A percentile compares a stretch with the other conserved stretches of the same genome.
Conservation (phyloP, 1,140 invertebrate species). For the Leptinotarsa texana region DNA sequence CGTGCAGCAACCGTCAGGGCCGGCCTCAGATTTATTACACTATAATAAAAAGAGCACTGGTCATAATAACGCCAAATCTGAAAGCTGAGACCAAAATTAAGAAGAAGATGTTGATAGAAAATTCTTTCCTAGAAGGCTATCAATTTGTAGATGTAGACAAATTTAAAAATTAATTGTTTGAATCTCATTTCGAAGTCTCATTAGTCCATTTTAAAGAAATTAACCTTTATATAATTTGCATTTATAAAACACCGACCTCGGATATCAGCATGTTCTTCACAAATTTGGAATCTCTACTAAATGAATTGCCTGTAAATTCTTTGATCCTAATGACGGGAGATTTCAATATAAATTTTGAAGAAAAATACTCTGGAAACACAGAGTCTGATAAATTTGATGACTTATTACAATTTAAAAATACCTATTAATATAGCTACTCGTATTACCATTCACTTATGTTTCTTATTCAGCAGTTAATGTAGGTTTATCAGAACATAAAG, state of each 20-base stretch:
- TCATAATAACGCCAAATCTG: too few species aligned
- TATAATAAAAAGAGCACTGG: too few species aligned
- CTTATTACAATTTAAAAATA: not conserved
- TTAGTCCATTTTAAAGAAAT: too few species aligned
- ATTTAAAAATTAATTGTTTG: not conserved
- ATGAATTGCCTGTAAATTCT: not conserved
- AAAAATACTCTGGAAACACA: not conserved
- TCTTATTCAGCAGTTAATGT: not conserved
- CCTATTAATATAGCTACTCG: not conserved
- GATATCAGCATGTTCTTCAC: not conserved
- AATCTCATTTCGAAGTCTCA: not conserved
- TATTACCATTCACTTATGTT: not conserved
- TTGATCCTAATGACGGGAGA: not conserved
- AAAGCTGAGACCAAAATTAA: too few species aligned
- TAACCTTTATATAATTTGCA: not conserved
- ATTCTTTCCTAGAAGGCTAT: too few species aligned
- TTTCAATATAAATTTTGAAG: not conserved
- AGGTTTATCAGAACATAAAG: not conserved
- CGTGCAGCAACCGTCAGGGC: too few species aligned
- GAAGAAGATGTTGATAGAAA: too few species aligned
- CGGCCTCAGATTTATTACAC: too few species aligned
- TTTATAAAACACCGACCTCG: not conserved
- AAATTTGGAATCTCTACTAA: not conserved
- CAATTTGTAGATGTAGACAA: not conserved
- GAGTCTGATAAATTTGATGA: not conserved